These are phyloP conservation scores for Myathropa florea DNA, from an alignment of 2,888 invertebrate genomes.

Conservation along the genomic window DNA sequence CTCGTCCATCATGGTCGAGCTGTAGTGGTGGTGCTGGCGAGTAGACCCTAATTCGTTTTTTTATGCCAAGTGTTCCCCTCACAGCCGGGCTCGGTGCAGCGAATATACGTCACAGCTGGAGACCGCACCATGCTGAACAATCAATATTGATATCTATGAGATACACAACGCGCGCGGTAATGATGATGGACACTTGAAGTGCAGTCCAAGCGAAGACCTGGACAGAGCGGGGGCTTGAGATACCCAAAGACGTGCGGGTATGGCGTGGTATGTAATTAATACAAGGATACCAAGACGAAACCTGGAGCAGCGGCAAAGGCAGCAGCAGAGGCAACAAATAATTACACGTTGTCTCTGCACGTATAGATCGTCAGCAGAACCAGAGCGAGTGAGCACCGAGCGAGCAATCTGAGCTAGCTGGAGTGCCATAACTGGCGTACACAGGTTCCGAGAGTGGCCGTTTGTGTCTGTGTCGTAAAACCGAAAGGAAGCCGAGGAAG, in stretches of 20 bases:
- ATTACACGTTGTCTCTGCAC: constrained; percentile 67
- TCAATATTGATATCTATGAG: constrained; percentile 64
- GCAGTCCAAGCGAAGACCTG: constrained; percentile 42
- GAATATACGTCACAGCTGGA: constrained; percentile 57
- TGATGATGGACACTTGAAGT: constrained; percentile 70
- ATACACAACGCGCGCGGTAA: constrained; percentile 53
- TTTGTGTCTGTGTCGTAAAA: constrained; percentile 8
- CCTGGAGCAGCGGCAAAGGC: constrained; percentile 37
- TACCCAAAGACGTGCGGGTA: constrained; percentile 45
- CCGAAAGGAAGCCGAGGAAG: constrained; percentile 50
- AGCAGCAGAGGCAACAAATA: constrained; percentile 54
- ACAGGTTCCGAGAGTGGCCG: neutral
- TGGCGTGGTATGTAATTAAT: constrained; percentile 58
- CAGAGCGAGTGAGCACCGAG: constrained; percentile 11
- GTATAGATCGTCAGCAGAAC: constrained; percentile 23
- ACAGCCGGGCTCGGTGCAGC: constrained; percentile 30
- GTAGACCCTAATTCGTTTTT: constrained; percentile 50
- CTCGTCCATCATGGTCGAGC: constrained; percentile 51
- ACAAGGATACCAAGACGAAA: constrained; percentile 47
- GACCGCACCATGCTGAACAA: constrained; percentile 23
- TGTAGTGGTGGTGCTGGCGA: constrained; percentile 1
- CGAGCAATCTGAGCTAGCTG: constrained; percentile 29
- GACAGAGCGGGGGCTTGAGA: neutral
- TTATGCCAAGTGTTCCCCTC: constrained; percentile 34
- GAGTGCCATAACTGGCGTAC: constrained; percentile 58